Conservation (phyloP, 2,113 vertebrate species). For the Rattus norvegicus region DNA sequence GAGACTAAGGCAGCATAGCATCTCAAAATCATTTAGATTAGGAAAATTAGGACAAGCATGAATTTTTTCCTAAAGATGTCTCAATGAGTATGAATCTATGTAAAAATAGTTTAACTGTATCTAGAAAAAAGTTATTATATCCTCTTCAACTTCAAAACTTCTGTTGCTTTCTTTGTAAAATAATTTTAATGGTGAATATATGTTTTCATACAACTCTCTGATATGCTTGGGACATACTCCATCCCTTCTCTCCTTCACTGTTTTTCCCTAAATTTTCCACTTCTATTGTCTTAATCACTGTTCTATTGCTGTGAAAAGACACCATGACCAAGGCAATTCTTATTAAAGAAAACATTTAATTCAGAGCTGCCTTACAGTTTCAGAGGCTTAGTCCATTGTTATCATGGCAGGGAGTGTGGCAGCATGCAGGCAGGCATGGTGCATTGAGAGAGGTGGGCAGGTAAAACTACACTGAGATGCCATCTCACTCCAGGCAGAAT, state of each 20-base stretch:
- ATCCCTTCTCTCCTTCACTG: neutral
- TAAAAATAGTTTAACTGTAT: conserved; percentile 32
- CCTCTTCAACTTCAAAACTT: neutral
- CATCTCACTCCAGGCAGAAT: neutral
- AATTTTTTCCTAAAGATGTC: neutral
- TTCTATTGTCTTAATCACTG: neutral
- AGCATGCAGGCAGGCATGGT: neutral
- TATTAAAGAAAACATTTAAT: neutral
- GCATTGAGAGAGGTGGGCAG: too few relatives aligned
- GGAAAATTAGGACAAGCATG: neutral
- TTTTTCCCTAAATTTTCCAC: neutral
- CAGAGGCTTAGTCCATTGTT: neutral
- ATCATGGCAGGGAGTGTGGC: neutral
- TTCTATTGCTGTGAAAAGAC: neutral
- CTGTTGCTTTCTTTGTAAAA: neutral
- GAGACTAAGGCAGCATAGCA: neutral
- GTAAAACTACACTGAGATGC: neutral
- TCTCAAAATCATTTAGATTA: conserved; percentile 16
- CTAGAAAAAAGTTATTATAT: neutral
- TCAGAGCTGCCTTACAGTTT: neutral
- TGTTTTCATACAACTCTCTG: neutral
- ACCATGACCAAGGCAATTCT: neutral
- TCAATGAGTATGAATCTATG: neutral
- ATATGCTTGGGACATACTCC: too few relatives aligned
- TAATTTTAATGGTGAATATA: too few relatives aligned